A percentile compares a stretch with the other conserved stretches of the same genome.
These are phyloP conservation scores for Syrmaticus mikado DNA, from an alignment of 2,113 vertebrate species.

Conservation along the genomic window DNA sequence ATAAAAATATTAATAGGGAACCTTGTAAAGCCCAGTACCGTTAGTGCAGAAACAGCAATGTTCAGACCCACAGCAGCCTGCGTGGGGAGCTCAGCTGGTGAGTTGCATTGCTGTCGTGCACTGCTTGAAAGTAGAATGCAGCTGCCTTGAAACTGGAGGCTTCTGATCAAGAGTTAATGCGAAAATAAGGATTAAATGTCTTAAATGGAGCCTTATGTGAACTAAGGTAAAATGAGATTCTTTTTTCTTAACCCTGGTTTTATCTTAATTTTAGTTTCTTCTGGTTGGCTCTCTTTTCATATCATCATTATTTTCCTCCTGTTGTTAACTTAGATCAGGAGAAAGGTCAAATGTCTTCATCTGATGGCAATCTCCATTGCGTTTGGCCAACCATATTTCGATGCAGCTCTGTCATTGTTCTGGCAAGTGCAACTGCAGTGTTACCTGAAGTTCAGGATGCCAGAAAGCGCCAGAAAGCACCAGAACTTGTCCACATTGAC, in stretches of 20 bases:
- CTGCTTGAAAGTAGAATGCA: neutral
- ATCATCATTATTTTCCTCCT: neutral
- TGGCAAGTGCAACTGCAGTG: neutral
- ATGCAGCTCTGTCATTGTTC: neutral
- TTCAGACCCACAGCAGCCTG: accelerated
- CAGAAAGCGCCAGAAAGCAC: neutral
- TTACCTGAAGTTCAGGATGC: neutral
- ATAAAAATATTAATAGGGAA: neutral
- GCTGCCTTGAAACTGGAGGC: neutral
- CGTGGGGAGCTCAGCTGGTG: neutral
- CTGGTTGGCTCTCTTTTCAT: neutral
- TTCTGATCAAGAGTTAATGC: neutral
- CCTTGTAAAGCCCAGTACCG: accelerated
- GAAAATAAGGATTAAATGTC: neutral
- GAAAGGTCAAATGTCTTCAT: neutral
- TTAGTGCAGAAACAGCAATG: neutral
- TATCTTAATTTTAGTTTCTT: neutral
- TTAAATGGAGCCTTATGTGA: neutral
- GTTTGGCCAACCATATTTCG: neutral
- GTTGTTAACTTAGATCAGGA: neutral
- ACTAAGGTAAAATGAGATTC: neutral
- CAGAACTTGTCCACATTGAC: neutral
- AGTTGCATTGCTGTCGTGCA: accelerated
- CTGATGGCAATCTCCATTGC: neutral
- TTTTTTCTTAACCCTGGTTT: neutral